Evolutionary conservation across 1,140 invertebrate species (phyloP), one percentile per base, ranked within the genome.

Genomic region (Lepidurus packardi): DNA sequence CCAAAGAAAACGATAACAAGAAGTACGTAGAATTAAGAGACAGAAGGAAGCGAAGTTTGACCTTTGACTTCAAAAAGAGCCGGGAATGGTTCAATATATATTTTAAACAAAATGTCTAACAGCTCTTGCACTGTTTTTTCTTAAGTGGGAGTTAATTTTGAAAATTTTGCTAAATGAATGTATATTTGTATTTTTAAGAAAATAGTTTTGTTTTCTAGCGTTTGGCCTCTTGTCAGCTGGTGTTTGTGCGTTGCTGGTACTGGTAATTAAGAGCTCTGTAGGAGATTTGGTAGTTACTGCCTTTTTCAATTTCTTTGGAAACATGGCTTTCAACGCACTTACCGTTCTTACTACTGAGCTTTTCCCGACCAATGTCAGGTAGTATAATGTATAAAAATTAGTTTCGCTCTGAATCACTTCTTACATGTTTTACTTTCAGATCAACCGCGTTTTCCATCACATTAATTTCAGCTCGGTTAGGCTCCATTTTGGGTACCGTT

Each of bases 301-400:
- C 6, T 16, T 65, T 16, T 65, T 65, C 53, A 21, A n/a, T 7
- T 16, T 65, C 21, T 65, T 21, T 7, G 53, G 53, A n/a, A 65
- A 65, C 21, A 13, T 65, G 53, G 16, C 53, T 16, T 65, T 65
- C 13, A 65, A 65, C 53, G 53, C 53, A n/a, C 16, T 65, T 65
- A 65, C 16, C n/a, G 53, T 65, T 21, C 53, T 65, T 65, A 65
- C 53, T 7, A 65, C 53, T n/a, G 53, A 65, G 53, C n/a, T 65
- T 65, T 65, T 65, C 8, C 53, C 53, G 8, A 65, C 53, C 5
- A 65, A 13, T 6, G 53, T 65, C 6, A 13, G 53, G 53, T 65
- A 65, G 53, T 16, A n/a, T 16, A 65, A 4, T 21, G 21, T 1
- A 7, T 65, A 34, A 4, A 34, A 16, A n/a, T n/a, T 16, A 65